Evolutionary conservation across 2,797 vertebrate species (phyloP), one percentile per base, ranked within the genome.

Genomic region (Gallinago solitaria): DNA sequence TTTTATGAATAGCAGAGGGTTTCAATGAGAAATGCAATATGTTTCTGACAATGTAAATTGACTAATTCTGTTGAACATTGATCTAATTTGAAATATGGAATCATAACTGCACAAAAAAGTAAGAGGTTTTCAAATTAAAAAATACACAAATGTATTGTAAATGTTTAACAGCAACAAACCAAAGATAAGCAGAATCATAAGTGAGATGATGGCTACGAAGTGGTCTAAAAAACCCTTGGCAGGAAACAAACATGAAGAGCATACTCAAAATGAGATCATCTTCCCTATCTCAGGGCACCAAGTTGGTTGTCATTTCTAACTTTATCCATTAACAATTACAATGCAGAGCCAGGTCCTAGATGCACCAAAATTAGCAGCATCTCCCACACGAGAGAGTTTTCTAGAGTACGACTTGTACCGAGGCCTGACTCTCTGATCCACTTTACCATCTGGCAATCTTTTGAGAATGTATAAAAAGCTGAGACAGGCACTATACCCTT

Each of bases 361-460:
- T 47, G 20, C 41, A 39, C 32, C 9, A 3, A 91, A 93, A 83
- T 88, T 69, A 78, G 28, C 57, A 71, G 45, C 5, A 23, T 78
- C 73, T 95, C 85, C 85, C 39, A 87, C 84, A 77, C 54, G 32
- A 86, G 33, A 2, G n/a, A n/a, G 37, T 82, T 90, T 90, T 8
- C 33, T 61, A 74, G 32, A 37, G 20, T 83, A 61, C 2, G 2
- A 53, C 13, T 54, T 63, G 32, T 86, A 60, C 63, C 47, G 54
- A 92, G 77, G 57, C 33, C 61, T 88, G 59, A 51, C 48, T 93
- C 13, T 82, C 56, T 83, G 65, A 78, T 70, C 23, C 33, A 61
- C 37, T 59, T 76, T 63, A 73, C 50, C 87, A 93, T 94, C 85
- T 95, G 90, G 63, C 39, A 88, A 37, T 76, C 54, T 83, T 47